Evolutionary conservation across 2,888 invertebrate species (phyloP).

Genomic region (Eretmocerus hayati): DNA sequence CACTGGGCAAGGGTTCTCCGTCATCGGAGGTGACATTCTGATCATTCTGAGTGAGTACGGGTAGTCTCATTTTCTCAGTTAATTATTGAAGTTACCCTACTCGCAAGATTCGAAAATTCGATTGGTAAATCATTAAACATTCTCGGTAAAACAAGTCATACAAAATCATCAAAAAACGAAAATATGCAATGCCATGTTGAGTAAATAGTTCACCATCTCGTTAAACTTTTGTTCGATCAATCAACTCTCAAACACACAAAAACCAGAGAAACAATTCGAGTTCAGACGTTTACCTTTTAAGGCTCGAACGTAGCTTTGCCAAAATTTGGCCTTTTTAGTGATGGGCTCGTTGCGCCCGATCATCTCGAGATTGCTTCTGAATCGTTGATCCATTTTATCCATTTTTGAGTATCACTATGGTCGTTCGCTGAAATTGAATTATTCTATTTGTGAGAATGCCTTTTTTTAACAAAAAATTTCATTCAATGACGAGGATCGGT

Average conservation of each 20-base stretch:
- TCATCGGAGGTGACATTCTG: no score
- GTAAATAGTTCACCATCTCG: not conserved
- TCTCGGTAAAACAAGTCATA: not conserved
- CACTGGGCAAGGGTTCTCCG: no score
- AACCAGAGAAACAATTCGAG: not conserved
- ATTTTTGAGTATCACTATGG: slow-evolving; percentile 55
- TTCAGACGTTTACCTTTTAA: slow-evolving; percentile 79
- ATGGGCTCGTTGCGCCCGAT: slow-evolving; percentile 88
- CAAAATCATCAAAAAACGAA: not conserved
- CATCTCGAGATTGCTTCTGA: slow-evolving; percentile 88
- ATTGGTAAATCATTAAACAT: no score
- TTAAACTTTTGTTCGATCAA: not conserved
- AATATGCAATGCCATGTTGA: not conserved
- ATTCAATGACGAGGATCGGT: no score
- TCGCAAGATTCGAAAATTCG: no score
- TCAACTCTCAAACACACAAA: no score
- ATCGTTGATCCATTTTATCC: slow-evolving; percentile 63
- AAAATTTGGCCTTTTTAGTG: slow-evolving; percentile 88
- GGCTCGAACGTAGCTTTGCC: slow-evolving; percentile 89
- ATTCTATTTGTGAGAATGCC: no score
- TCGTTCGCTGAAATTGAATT: slow-evolving; percentile 76
- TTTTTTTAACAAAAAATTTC: no score
- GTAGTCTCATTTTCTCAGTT: no score
- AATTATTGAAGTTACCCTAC: no score
- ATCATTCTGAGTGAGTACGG: no score